Evolutionary conservation across 2,113 vertebrate species (phyloP).

Genomic region (Acrocephalus kingi): DNA sequence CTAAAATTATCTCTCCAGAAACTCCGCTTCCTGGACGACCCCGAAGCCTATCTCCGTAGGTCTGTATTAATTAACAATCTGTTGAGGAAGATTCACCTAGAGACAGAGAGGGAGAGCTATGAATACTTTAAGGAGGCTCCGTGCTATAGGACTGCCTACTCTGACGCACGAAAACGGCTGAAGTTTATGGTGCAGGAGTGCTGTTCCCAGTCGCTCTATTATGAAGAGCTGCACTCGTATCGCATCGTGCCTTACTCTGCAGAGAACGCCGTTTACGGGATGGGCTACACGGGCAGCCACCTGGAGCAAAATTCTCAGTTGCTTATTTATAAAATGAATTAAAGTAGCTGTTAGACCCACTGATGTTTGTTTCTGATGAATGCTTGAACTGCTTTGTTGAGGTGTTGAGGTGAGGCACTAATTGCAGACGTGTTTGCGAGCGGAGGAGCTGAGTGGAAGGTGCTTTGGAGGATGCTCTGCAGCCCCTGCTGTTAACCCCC

Average conservation of each 20-base stretch:
- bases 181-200: conserved; percentile 92
- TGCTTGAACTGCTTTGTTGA: conserved; percentile 71
- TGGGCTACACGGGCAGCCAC: conserved; percentile 82
- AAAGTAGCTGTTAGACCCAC: conserved; percentile 77
- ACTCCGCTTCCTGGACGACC: conserved; percentile 94
- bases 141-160: conserved; percentile 75
- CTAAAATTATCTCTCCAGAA: conserved; percentile 96
- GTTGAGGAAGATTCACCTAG: conserved; percentile 95
- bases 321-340: conserved; percentile 91
- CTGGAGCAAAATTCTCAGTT: conserved; percentile 84
- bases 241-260: conserved; percentile 88
- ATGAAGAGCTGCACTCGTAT: conserved; percentile 88
- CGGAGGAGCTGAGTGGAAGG: conserved; percentile 47
- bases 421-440: conserved; percentile 52
- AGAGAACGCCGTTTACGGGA: conserved; percentile 82
- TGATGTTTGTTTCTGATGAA: conserved; percentile 73
- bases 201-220: conserved; percentile 84
- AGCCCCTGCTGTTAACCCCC: conserved; percentile 3
- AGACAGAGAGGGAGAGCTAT: conserved; percentile 86
- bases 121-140: conserved; percentile 81
- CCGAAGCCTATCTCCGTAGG: conserved; percentile 91
- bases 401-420: conserved; percentile 55
- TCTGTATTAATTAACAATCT: conserved; percentile 99
- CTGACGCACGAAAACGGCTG: conserved; percentile 87
- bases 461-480: conserved; percentile 49